These are phyloP conservation scores for Eupithecia dodoneata DNA, from an alignment of 2,888 invertebrate species.

Conservation along the genomic window DNA sequence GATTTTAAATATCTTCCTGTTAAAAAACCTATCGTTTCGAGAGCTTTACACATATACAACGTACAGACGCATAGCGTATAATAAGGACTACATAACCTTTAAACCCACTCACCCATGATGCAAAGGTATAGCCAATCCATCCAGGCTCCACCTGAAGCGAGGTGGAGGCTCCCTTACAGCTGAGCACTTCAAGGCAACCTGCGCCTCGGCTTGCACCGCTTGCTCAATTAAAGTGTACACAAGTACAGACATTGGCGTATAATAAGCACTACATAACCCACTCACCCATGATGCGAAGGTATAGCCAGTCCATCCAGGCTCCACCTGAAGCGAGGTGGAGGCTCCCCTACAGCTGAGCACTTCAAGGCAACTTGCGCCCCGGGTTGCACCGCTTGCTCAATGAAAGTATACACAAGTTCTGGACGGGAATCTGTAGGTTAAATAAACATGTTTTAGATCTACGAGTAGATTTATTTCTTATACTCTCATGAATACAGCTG, in stretches of 20 bases:
- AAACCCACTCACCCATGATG: conserved; percentile 69
- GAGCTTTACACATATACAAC: not conserved
- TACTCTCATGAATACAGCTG: no score
- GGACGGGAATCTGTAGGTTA: conserved; percentile 87
- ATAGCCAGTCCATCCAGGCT: conserved; percentile 73
- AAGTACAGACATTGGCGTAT: no score
- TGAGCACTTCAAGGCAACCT: conserved; percentile 93
- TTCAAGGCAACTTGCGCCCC: conserved; percentile 91
- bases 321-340: conserved; percentile 87
- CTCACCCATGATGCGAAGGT: conserved; percentile 77
- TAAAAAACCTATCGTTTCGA: no score
- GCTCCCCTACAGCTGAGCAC: conserved; percentile 94
- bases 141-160: conserved; percentile 75
- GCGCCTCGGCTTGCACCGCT: conserved; percentile 87
- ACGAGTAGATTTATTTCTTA: no score
- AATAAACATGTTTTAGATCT: not conserved
- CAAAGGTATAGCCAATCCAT: conserved; percentile 74
- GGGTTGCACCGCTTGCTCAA: conserved; percentile 89
- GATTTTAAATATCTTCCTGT: no score
- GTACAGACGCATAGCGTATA: no score
- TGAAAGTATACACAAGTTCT: conserved; percentile 92
- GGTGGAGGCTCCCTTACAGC: conserved; percentile 95
- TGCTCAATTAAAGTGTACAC: conserved; percentile 93
- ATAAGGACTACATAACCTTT: not conserved
- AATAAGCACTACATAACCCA: not conserved